Evolutionary conservation across 2,113 vertebrate species (phyloP).

Genomic region (Seriola aureovittata): DNA sequence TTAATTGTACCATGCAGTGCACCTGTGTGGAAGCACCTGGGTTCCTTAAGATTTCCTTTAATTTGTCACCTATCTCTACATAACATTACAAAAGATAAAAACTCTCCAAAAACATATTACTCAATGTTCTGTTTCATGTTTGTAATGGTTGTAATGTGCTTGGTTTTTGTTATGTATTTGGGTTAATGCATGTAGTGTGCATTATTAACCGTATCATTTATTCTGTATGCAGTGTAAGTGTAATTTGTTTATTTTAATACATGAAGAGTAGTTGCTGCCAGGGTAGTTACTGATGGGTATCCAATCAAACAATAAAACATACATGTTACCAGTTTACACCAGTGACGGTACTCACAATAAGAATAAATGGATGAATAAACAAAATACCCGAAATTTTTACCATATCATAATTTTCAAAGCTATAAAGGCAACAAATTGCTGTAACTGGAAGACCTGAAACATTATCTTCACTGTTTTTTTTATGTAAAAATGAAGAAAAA

Average conservation of each 20-base stretch:
- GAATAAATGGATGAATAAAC: background rate
- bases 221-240: background rate
- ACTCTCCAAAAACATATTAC: background rate
- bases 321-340: background rate
- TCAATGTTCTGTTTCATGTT: background rate
- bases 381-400: background rate
- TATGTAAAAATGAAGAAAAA: conserved; percentile 22
- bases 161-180: background rate
- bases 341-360: background rate
- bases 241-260: background rate
- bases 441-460: conserved; percentile 8
- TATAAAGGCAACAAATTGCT: conserved; percentile 3
- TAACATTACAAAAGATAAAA: background rate
- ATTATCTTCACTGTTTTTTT: conserved; percentile 24
- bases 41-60: too few species aligned
- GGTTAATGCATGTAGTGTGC: background rate
- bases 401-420: background rate
- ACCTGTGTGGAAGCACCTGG: too few species aligned
- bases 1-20: too few species aligned
- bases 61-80: background rate
- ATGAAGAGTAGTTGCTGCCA: background rate
- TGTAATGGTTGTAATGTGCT: background rate
- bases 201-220: background rate
- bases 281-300: background rate
- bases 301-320: conserved; percentile 8